Conservation (phyloP, 2,888 invertebrate species). For the Cataglyphis cursor region DNA sequence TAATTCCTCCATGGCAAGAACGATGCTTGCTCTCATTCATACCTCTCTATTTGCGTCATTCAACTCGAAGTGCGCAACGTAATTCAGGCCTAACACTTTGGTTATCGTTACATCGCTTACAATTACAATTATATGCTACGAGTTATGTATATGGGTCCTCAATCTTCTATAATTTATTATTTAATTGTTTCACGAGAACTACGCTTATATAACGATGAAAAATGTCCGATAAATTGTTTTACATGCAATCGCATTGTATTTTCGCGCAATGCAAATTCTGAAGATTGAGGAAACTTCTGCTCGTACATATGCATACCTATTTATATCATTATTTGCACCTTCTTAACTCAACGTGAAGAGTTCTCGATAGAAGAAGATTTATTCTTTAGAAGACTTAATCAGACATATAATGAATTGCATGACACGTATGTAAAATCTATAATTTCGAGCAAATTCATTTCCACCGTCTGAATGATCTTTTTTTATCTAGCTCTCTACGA, state of each 20-base stretch:
- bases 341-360: constrained; percentile 37
- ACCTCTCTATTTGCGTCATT: constrained; percentile 9
- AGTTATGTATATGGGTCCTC: not conserved
- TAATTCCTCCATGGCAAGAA: constrained; percentile 32
- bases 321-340: constrained; percentile 27
- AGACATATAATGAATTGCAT: constrained; percentile 59
- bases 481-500: constrained; percentile 45
- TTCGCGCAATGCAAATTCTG: not conserved
- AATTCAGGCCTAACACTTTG: constrained; percentile 78
- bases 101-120: constrained; percentile 73
- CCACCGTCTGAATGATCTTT: not conserved
- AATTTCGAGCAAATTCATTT: constrained; percentile 37
- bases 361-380: constrained; percentile 45
- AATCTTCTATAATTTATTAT: not conserved
- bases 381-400: constrained; percentile 67
- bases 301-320: not conserved
- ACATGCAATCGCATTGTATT: not conserved
- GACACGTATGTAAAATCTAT: constrained; percentile 50
- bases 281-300: constrained; percentile 10
- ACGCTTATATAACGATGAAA: not conserved
- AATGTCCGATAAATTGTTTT: not conserved
- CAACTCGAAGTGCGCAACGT: constrained; percentile 49
- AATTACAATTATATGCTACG: constrained; percentile 44
- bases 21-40: constrained; percentile 36
- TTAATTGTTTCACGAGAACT: not conserved